Conservation (phyloP, 2,797 vertebrate genomes). For the Helicolenus hilgendorfi region DNA sequence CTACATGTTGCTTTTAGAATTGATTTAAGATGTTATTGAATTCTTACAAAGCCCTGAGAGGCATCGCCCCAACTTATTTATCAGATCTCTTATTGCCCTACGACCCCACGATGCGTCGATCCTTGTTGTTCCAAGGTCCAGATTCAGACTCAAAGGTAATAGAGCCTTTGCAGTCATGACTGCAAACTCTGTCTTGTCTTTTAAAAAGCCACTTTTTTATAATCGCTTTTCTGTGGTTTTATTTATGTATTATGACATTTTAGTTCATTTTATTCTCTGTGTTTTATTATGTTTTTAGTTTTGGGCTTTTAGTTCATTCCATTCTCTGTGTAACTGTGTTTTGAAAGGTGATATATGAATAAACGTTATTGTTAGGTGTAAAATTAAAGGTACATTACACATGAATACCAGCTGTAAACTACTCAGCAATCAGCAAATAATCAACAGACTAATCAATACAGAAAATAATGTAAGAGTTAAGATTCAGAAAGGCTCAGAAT, state of each 20-base stretch:
- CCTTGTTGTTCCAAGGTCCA: background rate
- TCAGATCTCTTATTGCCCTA: background rate
- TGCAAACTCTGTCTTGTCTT: background rate
- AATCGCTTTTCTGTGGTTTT: no score
- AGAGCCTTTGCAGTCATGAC: no score
- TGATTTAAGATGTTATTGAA: background rate
- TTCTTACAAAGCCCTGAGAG: background rate
- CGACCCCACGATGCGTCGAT: background rate
- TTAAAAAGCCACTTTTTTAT: background rate
- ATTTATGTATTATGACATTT: no score
- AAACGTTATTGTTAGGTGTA: no score
- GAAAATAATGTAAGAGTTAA: background rate
- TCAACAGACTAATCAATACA: background rate
- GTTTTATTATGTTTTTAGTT: no score
- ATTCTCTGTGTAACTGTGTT: no score
- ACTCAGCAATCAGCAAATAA: background rate
- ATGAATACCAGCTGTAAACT: rapidly evolving
- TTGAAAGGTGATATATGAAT: no score
- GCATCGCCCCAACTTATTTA: background rate
- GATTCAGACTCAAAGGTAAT: background rate
- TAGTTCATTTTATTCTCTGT: no score
- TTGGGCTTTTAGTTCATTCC: no score
- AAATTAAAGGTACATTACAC: background rate
- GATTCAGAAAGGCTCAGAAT: background rate
- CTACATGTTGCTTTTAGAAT: background rate